Evolutionary conservation across 2,797 vertebrate species (phyloP).

Genomic region (Dryobates pubescens): DNA sequence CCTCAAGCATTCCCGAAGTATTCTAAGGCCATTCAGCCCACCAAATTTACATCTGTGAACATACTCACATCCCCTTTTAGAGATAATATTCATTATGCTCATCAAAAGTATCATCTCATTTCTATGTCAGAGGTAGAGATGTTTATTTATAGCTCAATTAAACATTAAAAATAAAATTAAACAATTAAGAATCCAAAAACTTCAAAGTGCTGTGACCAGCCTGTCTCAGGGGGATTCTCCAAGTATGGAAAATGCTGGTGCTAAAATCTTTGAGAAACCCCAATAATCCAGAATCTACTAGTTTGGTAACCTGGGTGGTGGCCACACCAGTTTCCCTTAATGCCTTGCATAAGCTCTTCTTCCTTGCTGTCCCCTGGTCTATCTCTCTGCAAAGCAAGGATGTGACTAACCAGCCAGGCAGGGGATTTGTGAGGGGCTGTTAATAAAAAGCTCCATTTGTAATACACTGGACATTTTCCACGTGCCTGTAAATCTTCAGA

Average conservation of each 20-base stretch:
- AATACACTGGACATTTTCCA: not conserved
- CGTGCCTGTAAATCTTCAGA: not conserved
- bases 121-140: not conserved
- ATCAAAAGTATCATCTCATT: not conserved
- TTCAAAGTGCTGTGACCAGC: not conserved
- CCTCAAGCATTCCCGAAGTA: not conserved
- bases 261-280: not conserved
- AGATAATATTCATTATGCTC: conserved; percentile 6
- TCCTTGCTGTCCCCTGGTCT: not conserved
- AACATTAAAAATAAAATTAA: not conserved
- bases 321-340: not conserved
- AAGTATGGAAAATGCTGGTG: not conserved
- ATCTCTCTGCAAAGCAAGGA: not conserved
- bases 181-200: not conserved
- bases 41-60: not conserved
- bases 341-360: not conserved
- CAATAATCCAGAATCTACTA: not conserved
- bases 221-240: not conserved
- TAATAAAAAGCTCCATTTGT: not conserved
- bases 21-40: not conserved
- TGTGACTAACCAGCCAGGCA: not conserved
- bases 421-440: not conserved
- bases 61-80: not conserved
- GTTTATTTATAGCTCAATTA: conserved; percentile 31
- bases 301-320: not conserved